phyloP scores from a whole-genome alignment of 2,113 vertebrate species.

The Acrocephalus kingi region DNA sequence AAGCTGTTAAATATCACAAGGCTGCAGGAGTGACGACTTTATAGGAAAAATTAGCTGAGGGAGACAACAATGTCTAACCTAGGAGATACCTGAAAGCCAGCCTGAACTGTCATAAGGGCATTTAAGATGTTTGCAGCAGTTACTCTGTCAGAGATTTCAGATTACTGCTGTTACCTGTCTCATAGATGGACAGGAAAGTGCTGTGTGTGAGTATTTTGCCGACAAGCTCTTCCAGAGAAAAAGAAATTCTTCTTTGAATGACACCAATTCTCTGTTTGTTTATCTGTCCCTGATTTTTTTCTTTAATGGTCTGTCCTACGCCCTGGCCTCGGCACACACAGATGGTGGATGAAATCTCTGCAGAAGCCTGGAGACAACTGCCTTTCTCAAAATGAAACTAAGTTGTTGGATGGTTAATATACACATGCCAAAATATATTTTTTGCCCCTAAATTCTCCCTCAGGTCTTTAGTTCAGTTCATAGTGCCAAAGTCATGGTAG shows the following conservation, averaged over 20 bases:
- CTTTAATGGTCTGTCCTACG: not conserved
- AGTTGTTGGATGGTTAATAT: not conserved
- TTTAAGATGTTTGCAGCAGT: not conserved
- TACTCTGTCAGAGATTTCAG: not conserved
- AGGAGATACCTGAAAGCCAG: not conserved
- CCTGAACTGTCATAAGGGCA: not conserved
- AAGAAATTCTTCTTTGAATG: slow-evolving; percentile 1
- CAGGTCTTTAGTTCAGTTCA: not conserved
- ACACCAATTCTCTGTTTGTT: slow-evolving; percentile 9
- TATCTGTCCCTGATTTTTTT: not conserved
- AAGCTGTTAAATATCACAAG: not conserved
- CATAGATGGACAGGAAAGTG: not conserved
- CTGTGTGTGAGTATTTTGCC: not conserved
- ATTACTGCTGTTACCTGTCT: slow-evolving; percentile 28
- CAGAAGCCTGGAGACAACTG: not conserved
- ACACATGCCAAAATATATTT: not conserved
- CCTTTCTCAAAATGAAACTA: not conserved
- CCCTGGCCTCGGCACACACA: not conserved
- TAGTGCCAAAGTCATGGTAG: not conserved
- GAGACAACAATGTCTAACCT: not conserved
- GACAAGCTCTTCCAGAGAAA: not conserved
- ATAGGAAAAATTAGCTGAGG: not conserved
- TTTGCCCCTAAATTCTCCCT: not conserved
- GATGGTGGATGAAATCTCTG: not conserved
- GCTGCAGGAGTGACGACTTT: not conserved